Conservation (phyloP, 2,113 vertebrate genomes). For the Prochilodus magdalenae region DNA sequence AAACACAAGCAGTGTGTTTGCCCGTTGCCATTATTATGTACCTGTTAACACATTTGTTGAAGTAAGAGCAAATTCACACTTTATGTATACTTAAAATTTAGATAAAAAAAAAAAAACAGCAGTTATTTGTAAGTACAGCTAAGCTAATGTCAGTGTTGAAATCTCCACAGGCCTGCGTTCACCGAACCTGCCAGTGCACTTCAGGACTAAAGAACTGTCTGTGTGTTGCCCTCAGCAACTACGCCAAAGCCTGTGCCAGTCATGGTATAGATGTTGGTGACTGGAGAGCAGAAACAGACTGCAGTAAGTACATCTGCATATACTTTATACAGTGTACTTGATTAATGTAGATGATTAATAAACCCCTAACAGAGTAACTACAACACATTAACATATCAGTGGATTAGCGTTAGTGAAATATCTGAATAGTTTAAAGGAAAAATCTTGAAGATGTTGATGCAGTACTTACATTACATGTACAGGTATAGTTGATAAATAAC, state of each 20-base stretch:
- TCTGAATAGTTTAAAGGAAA: no score
- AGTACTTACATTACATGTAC: no score
- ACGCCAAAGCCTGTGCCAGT: constrained; percentile 72
- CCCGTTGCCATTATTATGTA: constrained; percentile 74
- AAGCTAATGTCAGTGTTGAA: neutral
- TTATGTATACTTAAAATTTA: neutral
- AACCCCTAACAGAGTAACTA: no score
- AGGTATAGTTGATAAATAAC: no score
- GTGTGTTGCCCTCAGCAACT: constrained; percentile 73
- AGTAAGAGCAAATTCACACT: constrained; percentile 53
- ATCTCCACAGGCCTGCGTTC: constrained; percentile 69
- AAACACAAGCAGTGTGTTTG: constrained; percentile 75
- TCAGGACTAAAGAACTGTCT: constrained; percentile 55
- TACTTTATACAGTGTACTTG: no score
- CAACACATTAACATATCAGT: no score
- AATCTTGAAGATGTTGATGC: no score
- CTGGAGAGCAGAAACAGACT: constrained; percentile 72
- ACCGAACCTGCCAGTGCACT: constrained; percentile 66
- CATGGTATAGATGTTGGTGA: constrained; percentile 65
- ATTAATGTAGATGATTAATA: no score
- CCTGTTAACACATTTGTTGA: constrained; percentile 68
- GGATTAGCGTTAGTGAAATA: no score
- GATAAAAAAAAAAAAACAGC: neutral
- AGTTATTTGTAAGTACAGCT: neutral
- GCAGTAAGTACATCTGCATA: constrained; percentile 68